These are phyloP conservation scores for Thelaira solivaga DNA, from an alignment of 2,888 invertebrate species.

Conservation along the genomic window DNA sequence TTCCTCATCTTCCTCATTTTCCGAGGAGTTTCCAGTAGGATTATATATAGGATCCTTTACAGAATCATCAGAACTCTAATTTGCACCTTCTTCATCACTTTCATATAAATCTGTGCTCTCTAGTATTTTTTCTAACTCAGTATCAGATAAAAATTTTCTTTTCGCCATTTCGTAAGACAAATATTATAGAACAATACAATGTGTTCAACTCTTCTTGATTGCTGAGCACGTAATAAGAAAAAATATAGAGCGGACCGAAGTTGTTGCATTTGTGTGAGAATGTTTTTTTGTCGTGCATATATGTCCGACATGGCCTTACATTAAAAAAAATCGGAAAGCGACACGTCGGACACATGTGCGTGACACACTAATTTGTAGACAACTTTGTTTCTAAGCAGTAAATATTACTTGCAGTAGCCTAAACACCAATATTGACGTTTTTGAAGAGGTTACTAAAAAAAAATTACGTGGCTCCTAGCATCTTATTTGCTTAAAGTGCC, in stretches of 20 bases:
- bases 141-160: slow-evolving; percentile 21
- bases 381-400: not conserved
- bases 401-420: not conserved
- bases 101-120: slow-evolving; percentile 12
- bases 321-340: too few species aligned
- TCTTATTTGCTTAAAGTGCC: not conserved
- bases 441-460: not conserved
- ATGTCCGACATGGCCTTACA: not conserved
- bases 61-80: slow-evolving; percentile 4
- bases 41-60: slow-evolving; percentile 15
- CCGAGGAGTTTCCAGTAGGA: slow-evolving; percentile 10
- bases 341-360: not conserved
- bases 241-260: not conserved
- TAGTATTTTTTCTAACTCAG: slow-evolving; percentile 20
- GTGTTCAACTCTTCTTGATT: not conserved
- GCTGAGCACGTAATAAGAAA: not conserved
- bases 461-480: not conserved
- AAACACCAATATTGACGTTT: not conserved
- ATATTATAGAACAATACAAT: not conserved
- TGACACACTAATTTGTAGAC: not conserved
- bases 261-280: not conserved
- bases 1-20: slow-evolving; percentile 17
- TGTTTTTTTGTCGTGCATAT: too few species aligned
- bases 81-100: slow-evolving; percentile 7
- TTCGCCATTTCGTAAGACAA: slow-evolving; percentile 10